A percentile compares a stretch with the other conserved stretches of the same genome.
Evolutionary conservation across 2,888 invertebrate species (phyloP).

Genomic region (Philhelius pedissequus): DNA sequence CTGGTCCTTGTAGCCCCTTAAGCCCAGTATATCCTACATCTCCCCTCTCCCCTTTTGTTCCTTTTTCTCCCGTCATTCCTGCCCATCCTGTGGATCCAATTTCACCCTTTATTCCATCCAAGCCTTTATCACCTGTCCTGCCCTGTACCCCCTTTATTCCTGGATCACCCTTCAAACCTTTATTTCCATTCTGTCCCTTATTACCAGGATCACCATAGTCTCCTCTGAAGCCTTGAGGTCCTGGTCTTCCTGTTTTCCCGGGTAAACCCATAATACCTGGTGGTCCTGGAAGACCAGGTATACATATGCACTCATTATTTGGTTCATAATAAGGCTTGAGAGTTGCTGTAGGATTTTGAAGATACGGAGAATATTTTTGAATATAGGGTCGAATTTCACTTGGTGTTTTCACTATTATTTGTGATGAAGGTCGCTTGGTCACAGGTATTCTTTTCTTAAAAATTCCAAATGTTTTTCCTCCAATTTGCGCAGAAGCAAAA

Average conservation of each 20-base stretch:
- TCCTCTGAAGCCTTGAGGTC: background rate
- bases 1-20: too few species aligned
- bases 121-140: background rate
- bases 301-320: background rate
- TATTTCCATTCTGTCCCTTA: background rate
- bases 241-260: background rate
- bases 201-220: background rate
- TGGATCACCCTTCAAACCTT: background rate
- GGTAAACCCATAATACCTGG: background rate
- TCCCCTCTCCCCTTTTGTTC: rapidly evolving
- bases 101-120: background rate
- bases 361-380: background rate
- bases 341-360: background rate
- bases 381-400: background rate
- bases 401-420: background rate
- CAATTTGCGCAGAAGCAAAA: background rate
- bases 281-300: background rate
- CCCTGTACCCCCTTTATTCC: background rate
- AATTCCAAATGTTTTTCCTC: background rate
- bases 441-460: background rate
- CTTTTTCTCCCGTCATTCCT: too few species aligned
- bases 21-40: too few species aligned
- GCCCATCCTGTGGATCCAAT: background rate
- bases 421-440: background rate
- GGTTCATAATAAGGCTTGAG: background rate